Conservation (phyloP, 2,888 invertebrate species). For the Thymelicus acteon region DNA sequence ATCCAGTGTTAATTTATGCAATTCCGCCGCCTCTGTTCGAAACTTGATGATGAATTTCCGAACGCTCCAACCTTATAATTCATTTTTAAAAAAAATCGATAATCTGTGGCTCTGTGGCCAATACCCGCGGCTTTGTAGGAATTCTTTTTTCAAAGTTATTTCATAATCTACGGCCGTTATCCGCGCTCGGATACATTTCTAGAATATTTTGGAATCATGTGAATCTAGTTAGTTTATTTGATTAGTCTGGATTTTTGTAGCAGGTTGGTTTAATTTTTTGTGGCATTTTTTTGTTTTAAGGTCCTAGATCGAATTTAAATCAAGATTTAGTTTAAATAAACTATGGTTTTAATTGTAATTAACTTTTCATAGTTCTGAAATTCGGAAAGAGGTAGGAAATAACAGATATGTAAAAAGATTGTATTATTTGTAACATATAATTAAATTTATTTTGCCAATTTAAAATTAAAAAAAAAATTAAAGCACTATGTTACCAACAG, state of each 20-base stretch:
- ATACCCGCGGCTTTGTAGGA: slow-evolving; percentile 10
- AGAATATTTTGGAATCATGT: slow-evolving; percentile 30
- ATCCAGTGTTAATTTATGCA: slow-evolving; percentile 53
- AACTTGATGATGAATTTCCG: slow-evolving; percentile 42
- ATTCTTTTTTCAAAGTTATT: slow-evolving; percentile 28
- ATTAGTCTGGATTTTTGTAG: slow-evolving; percentile 26
- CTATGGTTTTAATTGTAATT: no score
- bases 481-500: no score
- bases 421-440: no score
- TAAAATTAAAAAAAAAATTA: no score
- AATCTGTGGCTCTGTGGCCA: slow-evolving; percentile 23
- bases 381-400: no score
- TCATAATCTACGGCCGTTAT: slow-evolving; percentile 25
- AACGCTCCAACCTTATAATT: slow-evolving; percentile 4
- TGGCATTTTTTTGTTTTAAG: background rate
- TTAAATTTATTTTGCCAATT: no score
- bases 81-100: slow-evolving; percentile 14
- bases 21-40: slow-evolving; percentile 34
- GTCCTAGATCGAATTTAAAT: background rate
- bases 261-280: slow-evolving; percentile 13
- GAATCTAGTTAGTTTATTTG: slow-evolving; percentile 33
- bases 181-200: slow-evolving; percentile 28
- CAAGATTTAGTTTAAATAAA: no score
- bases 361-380: no score
- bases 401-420: no score